phyloP scores from a whole-genome alignment of 2,888 invertebrate species.

The Eupithecia insigniata region DNA sequence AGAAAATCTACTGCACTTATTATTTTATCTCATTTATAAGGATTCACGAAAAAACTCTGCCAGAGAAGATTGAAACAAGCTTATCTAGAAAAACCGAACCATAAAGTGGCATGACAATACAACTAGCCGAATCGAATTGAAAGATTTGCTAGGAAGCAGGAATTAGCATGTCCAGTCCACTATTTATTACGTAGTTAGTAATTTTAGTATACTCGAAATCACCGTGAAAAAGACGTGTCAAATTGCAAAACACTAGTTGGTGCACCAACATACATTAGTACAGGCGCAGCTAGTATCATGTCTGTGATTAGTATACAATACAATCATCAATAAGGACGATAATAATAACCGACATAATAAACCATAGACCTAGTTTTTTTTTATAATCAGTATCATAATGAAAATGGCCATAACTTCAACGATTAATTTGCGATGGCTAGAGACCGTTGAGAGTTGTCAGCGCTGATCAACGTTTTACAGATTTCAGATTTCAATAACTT shows the following conservation, averaged over 20 bases:
- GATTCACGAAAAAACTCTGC: background rate
- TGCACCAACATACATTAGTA: background rate
- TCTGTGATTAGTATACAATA: background rate
- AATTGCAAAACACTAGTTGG: constrained; percentile 69
- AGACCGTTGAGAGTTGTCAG: background rate
- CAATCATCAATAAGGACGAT: background rate
- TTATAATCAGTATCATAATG: background rate
- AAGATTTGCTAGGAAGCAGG: constrained; percentile 36
- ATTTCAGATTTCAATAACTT: no score
- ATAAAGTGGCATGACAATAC: constrained; percentile 12
- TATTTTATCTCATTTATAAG: no score
- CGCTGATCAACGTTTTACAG: background rate
- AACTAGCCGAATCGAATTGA: constrained; percentile 30
- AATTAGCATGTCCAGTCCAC: constrained; percentile 33
- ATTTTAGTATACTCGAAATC: constrained; percentile 45
- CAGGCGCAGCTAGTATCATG: no score
- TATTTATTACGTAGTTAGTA: constrained; percentile 41
- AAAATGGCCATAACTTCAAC: background rate
- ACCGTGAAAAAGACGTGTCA: constrained; percentile 58
- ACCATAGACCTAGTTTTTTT: no score
- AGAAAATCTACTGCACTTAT: no score
- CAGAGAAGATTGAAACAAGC: background rate
- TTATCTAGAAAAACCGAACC: background rate
- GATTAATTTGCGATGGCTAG: background rate
- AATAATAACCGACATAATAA: background rate